Evolutionary conservation across 2,797 vertebrate genomes (phyloP).

Genomic region (Ctenosaura bakeri): DNA sequence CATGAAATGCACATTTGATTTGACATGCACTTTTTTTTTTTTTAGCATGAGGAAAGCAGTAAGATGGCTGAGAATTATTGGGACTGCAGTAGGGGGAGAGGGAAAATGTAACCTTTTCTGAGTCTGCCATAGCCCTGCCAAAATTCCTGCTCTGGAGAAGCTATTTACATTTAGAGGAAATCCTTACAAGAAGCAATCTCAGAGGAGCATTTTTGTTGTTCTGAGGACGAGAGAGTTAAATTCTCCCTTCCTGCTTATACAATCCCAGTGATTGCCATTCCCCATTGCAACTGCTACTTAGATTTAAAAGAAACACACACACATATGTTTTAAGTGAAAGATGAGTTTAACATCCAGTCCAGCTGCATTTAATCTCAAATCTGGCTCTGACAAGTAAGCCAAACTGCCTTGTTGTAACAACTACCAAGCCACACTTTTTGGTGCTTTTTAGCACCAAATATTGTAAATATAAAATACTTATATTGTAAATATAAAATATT

Average conservation of each 20-base stretch:
- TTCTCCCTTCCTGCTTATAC: too few species aligned
- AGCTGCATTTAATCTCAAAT: neutral
- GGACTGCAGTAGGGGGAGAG: neutral
- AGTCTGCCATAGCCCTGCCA: neutral
- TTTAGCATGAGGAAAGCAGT: neutral
- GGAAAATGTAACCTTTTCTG: neutral
- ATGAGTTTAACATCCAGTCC: neutral
- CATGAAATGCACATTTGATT: neutral
- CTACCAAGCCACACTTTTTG: constrained; percentile 55
- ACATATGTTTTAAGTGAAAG: neutral
- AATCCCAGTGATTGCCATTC: neutral
- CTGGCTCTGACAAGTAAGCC: neutral
- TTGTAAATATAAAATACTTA: too few species aligned
- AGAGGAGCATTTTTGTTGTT: neutral
- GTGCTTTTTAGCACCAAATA: neutral
- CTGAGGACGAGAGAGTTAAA: neutral
- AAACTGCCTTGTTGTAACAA: constrained; percentile 43
- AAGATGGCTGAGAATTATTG: neutral
- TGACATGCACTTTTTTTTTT: neutral
- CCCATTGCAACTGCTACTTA: neutral
- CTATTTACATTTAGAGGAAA: neutral
- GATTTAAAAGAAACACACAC: too few species aligned
- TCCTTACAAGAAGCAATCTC: neutral
- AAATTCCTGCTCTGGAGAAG: neutral
- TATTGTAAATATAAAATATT: constrained; percentile 58